Evolutionary conservation across 2,113 vertebrate genomes (phyloP).

Genomic region (Pterophyllum scalare): DNA sequence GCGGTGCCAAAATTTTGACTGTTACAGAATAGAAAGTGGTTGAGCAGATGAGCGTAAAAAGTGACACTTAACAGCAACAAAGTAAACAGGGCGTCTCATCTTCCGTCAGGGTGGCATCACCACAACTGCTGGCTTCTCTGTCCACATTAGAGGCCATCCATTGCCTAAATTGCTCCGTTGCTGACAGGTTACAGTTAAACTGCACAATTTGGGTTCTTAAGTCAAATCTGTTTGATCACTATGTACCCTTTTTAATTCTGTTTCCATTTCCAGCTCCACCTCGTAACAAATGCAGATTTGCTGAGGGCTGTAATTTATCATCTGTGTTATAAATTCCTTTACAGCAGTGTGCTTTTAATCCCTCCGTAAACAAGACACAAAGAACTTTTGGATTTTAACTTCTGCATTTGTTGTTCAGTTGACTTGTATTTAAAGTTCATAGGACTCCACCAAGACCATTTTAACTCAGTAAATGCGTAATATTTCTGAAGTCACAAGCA

Average conservation of each 20-base stretch:
- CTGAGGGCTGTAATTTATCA: constrained; percentile 61
- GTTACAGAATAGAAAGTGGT: background rate
- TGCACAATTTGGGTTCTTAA: constrained; percentile 22
- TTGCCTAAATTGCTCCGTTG: constrained; percentile 25
- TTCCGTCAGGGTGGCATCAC: constrained; percentile 42
- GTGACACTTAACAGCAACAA: constrained; percentile 30
- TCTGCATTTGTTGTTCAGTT: background rate
- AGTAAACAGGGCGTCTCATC: constrained; percentile 35
- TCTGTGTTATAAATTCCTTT: constrained; percentile 16
- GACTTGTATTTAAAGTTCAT: background rate
- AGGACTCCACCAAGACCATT: background rate
- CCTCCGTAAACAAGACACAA: too few relatives aligned
- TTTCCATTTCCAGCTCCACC: constrained; percentile 27
- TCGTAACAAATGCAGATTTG: constrained; percentile 37
- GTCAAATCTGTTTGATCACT: constrained; percentile 43
- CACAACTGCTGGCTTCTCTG: constrained; percentile 50
- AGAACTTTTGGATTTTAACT: too few relatives aligned
- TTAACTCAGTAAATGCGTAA: background rate
- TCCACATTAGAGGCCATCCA: constrained; percentile 53
- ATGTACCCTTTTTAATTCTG: constrained; percentile 65
- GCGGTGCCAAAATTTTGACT: background rate
- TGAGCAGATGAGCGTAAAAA: constrained; percentile 28
- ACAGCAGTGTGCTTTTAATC: background rate
- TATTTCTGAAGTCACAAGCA: background rate
- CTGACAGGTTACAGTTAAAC: constrained; percentile 55